Conservation (phyloP, 2,888 invertebrate genomes). For the Laspeyria flexula region DNA sequence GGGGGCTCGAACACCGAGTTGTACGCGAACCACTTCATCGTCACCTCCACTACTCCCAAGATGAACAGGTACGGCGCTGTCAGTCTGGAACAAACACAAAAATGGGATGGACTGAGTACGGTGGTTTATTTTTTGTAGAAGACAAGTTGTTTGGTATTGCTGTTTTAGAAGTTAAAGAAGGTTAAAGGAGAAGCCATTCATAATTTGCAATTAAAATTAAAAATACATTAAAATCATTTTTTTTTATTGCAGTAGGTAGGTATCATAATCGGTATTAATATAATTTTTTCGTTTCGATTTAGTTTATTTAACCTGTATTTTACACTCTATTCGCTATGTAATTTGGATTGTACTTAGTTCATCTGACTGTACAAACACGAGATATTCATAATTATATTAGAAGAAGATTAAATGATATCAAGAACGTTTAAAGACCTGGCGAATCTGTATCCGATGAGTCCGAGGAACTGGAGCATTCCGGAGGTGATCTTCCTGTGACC, state of each 20-base stretch:
- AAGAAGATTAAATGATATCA: neutral
- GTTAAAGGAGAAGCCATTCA: no score
- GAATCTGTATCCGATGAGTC: constrained; percentile 91
- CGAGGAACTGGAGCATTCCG: constrained; percentile 90
- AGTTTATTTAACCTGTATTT: no score
- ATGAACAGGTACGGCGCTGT: constrained; percentile 94
- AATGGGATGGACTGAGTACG: neutral
- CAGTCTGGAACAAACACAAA: constrained; percentile 75
- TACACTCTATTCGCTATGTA: no score
- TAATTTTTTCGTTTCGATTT: no score
- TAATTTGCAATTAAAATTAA: no score
- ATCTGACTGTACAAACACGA: no score
- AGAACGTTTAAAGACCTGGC: constrained; percentile 83
- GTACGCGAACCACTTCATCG: constrained; percentile 94
- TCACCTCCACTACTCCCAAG: constrained; percentile 92
- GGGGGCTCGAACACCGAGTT: constrained; percentile 95
- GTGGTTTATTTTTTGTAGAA: neutral
- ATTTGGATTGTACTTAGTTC: no score
- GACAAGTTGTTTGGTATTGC: neutral
- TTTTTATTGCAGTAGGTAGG: no score
- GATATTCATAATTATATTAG: no score
- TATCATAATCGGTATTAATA: no score
- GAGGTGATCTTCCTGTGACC: constrained; percentile 87
- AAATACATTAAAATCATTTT: no score
- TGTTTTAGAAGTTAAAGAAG: no score